These are phyloP conservation scores for Phoxinus dragarum DNA, from an alignment of 2,797 vertebrate species.

Conservation along the genomic window DNA sequence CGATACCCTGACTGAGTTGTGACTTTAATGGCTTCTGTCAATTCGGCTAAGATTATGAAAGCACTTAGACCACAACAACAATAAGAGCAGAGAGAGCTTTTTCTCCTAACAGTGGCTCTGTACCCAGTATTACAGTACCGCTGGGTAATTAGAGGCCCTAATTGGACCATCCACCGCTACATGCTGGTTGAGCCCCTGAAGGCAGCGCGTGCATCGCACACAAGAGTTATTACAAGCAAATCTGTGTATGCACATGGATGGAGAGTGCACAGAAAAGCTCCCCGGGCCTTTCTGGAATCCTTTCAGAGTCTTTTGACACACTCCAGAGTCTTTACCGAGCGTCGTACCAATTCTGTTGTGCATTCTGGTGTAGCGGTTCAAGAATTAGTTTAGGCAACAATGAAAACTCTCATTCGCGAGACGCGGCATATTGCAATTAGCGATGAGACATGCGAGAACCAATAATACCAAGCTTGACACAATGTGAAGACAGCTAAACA, in stretches of 20 bases:
- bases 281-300: slow-evolving; percentile 20
- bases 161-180: slow-evolving; percentile 37
- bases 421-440: slow-evolving; percentile 12
- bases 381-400: slow-evolving; percentile 25
- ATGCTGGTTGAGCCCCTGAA: slow-evolving; percentile 35
- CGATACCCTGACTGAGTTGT: not conserved
- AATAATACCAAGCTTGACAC: not conserved
- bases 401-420: not conserved
- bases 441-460: not conserved
- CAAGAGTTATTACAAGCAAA: slow-evolving; percentile 24
- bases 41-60: not conserved
- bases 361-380: not conserved
- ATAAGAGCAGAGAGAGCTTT: slow-evolving; percentile 5
- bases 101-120: slow-evolving; percentile 18
- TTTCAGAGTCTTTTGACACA: slow-evolving; percentile 15
- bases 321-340: not conserved
- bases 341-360: not conserved
- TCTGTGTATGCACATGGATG: slow-evolving; percentile 30
- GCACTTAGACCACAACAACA: not conserved
- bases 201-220: slow-evolving; percentile 7
- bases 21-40: not conserved
- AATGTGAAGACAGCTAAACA: not conserved
- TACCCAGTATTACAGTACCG: slow-evolving; percentile 29
- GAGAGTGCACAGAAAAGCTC: slow-evolving; percentile 6
- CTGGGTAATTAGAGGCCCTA: slow-evolving; percentile 49